A percentile compares a stretch with the other conserved stretches of the same genome.
Conservation (phyloP, 2,797 vertebrate genomes). For the Malurus leucopterus region DNA sequence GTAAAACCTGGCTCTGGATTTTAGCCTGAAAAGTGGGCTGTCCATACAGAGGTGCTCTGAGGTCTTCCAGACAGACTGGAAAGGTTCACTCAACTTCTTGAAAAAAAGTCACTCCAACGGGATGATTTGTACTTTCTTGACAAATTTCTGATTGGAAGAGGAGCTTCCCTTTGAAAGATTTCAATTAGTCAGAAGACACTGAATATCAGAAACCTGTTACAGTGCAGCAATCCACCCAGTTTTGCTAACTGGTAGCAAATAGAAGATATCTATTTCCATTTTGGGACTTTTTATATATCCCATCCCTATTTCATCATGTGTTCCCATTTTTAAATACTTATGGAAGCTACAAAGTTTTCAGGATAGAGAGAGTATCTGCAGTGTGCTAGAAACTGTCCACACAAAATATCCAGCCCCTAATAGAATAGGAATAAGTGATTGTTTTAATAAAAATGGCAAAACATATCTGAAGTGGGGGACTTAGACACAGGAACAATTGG, state of each 20-base stretch:
- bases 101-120: neutral
- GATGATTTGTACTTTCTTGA: neutral
- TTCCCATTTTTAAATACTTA: neutral
- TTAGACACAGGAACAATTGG: constrained; percentile 38
- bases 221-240: neutral
- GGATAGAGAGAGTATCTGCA: neutral
- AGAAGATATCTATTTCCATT: neutral
- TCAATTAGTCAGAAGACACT: neutral
- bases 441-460: constrained; percentile 36
- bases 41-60: neutral
- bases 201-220: neutral
- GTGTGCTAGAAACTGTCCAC: neutral
- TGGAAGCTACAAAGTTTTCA: neutral
- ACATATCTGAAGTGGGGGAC: neutral
- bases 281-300: neutral
- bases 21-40: neutral
- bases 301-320: neutral
- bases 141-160: neutral
- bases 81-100: fast-evolving
- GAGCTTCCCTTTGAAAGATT: neutral
- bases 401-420: neutral
- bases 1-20: neutral
- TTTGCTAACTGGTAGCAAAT: neutral
- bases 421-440: neutral
- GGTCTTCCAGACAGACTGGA: neutral